These are phyloP conservation scores for Zaprionus obscuricornis DNA, from an alignment of 2,888 invertebrate species.

Conservation along the genomic window DNA sequence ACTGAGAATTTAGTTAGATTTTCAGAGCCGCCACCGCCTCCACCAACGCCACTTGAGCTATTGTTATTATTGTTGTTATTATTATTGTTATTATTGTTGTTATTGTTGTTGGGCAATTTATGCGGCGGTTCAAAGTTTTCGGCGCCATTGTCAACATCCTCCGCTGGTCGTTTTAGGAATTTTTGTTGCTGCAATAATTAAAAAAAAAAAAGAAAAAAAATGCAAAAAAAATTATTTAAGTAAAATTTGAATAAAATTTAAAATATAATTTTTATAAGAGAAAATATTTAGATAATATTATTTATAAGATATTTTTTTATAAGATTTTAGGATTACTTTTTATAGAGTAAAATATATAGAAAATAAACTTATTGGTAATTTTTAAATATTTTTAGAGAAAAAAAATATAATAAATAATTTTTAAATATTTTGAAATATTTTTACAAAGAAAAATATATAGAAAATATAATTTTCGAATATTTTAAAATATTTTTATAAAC, in stretches of 20 bases:
- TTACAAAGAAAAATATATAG: too few species aligned
- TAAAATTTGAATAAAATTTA: not conserved
- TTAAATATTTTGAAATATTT: too few species aligned
- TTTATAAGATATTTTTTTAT: not conserved
- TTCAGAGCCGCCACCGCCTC: constrained; percentile 80
- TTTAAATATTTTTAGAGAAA: too few species aligned
- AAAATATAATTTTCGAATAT: too few species aligned
- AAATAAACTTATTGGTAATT: too few species aligned
- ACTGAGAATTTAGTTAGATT: constrained; percentile 92
- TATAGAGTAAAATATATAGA: too few species aligned
- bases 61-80: constrained; percentile 55
- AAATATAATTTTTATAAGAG: not conserved
- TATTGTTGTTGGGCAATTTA: constrained; percentile 86
- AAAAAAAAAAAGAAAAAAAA: constrained; percentile 14
- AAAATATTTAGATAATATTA: not conserved
- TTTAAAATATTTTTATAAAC: too few species aligned
- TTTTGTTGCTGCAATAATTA: constrained; percentile 89
- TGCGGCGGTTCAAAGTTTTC: constrained; percentile 88
- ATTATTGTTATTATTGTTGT: constrained; percentile 74
- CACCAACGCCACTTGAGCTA: constrained; percentile 50
- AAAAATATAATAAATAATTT: too few species aligned
- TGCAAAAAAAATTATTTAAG: not conserved
- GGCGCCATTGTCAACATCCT: constrained; percentile 85
- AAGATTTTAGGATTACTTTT: too few species aligned
- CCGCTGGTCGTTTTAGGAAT: constrained; percentile 89